A percentile compares a stretch with the other conserved stretches of the same genome.
These are phyloP conservation scores for Lymantria dispar DNA, from an alignment of 2,888 invertebrate species.

Conservation along the genomic window DNA sequence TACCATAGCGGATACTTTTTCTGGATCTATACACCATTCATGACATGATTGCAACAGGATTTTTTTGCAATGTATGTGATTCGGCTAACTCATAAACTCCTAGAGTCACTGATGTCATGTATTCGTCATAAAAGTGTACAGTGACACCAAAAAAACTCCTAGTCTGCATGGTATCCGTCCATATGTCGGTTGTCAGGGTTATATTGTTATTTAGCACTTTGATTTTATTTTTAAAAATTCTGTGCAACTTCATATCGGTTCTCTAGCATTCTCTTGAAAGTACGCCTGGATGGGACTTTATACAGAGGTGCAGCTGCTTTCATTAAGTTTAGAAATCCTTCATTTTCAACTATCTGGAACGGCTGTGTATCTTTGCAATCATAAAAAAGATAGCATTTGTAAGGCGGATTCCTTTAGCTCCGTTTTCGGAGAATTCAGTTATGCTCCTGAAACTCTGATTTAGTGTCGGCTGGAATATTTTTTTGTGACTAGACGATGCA, in stretches of 20 bases:
- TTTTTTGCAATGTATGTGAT: slow-evolving; percentile 29
- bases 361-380: background rate
- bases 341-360: background rate
- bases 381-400: background rate
- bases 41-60: slow-evolving; percentile 3
- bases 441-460: too few relatives aligned
- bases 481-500: too few relatives aligned
- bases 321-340: too few relatives aligned
- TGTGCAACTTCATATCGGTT: too few relatives aligned
- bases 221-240: background rate
- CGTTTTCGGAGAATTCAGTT: too few relatives aligned
- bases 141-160: slow-evolving; percentile 44
- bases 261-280: too few relatives aligned
- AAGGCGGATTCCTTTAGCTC: too few relatives aligned
- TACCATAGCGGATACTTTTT: slow-evolving; percentile 32
- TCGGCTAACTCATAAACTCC: slow-evolving; percentile 45
- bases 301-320: slow-evolving; percentile 16
- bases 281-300: background rate
- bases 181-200: slow-evolving; percentile 34
- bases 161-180: slow-evolving; percentile 31
- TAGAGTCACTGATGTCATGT: slow-evolving; percentile 32
- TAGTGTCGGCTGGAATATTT: too few relatives aligned
- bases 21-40: slow-evolving; percentile 3
- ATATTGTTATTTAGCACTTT: slow-evolving; percentile 18
- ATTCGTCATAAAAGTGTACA: slow-evolving; percentile 34